Evolutionary conservation across 2,797 vertebrate genomes (phyloP), one percentile per base, ranked within the genome.

Genomic region (Euphonia xanthogaster): DNA sequence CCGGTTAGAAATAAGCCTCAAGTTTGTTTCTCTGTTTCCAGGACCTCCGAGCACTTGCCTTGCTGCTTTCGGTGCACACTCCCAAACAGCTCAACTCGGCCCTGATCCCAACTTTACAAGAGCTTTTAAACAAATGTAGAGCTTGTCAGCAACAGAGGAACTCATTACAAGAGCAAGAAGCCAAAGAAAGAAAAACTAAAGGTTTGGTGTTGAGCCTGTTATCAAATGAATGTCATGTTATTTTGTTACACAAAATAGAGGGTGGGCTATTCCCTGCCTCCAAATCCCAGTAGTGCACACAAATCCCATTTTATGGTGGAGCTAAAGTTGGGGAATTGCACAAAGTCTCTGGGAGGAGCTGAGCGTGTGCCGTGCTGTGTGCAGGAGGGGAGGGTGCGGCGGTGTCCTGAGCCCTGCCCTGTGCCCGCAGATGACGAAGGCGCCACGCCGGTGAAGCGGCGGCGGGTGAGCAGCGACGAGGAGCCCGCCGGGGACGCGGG

Each of bases 41-140:
- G 99, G 99, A 99, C 96, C 98, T 99, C 86, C 98, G 99, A 88
- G 99, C 98, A 28, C 97, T 99, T 97, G 98, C 99, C 97, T 96
- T 99, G 98, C 98, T 99, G 96, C 98, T 99, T 88, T 99, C 99
- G 0, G 98, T 99, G 88, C 99, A 99, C 97, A 98, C 99, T 19
- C 99, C 99, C 50, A 99, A 98, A 96, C 98, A 98, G 62, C 85
- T 99, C 35, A 99, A 99, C 91, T 98, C 99, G 7, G 99, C 99
- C 67, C 98, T 99, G 62, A 98, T 99, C 76, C 99, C 99, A 51
- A 99, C 99, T 74, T 98, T 99, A 67, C 99, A 99, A 97, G 99
- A 99, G 93, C 98, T 99, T 97, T 97, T 99, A 93, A 98, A 80
- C 57, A 99, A 99, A 92, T 99, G 99, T 84, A 98, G 98, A 48